Base-by-base conservation (phyloP, 2,888 invertebrate genomes). In the Drosophila parthenogenetica region DNA sequence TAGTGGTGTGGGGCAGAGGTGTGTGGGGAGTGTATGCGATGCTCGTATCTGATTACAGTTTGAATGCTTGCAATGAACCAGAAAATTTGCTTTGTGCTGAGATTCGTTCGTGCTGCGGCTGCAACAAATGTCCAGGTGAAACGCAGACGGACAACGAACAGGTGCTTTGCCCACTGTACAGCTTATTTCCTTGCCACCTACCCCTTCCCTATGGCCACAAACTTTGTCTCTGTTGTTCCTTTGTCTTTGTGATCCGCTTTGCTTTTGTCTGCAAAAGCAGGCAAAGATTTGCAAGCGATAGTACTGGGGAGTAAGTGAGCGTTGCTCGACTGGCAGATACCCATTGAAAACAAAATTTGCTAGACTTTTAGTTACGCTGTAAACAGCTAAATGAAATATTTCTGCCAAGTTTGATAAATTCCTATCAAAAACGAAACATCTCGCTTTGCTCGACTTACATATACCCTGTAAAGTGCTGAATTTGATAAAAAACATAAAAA, bases 21-120 rank as follows among this genome's bases (percentile, higher is more conserved):
- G 35, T 3, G 19, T 7, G 35, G 13, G 11, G 39, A 19, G n/a
- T 16, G n/a, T 2, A 37, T 22, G 45, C 51, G 43, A 37, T 45
- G 43, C 64, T 67, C 60, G 86, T 82, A 88, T 84, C 84, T 73
- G 84, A 84, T 84, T 88, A 88, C 84, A 84, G 69, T 86, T 86
- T 88, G 78, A 88, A 84, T 88, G 83, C 81, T 65, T 83, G 81
- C 88, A 84, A 88, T 88, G 88, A 86, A 84, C 88, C 87, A 84
- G 88, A 88, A 84, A 88, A 84, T 86, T 73, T 75, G 73, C 87
- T 70, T 81, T 81, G 81, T 84, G 67, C 67, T 55, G 60, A 57
- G 75, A 60, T 80, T 80, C 67, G 70, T 69, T 76, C 60, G 67
- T 78, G 77, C 62, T 70, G 81, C 62, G 77, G 78, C 58, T 25